Base-by-base conservation (phyloP, 2,888 invertebrate species). In the Chouioia cunea region DNA sequence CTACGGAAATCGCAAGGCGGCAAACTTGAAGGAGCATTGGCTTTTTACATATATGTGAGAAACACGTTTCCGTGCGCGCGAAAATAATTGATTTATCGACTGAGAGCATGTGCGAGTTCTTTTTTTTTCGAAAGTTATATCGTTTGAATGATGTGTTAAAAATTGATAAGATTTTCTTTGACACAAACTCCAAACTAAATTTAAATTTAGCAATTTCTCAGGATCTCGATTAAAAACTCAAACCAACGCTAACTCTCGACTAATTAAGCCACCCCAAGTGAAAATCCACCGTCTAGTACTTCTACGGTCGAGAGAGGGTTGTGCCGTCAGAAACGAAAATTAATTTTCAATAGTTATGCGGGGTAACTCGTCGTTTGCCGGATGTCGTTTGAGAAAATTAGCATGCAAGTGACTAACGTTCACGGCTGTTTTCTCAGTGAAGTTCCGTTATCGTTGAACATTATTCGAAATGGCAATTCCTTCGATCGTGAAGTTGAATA, bases 341-440 rank as follows among this genome's bases (percentile, higher is more conserved):
- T 59, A 70, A 70, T 53, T 64, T 69, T 59, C 64, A 54, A 64
- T 70, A 64, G 64, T 48, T 67, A n/a, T 48, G 10, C 6, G 36
- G n/a, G 22, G 43, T n/a, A 46, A 44, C 43, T 8, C 10, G 48
- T 3, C 10, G 18, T 6, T 10, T 66, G 23, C 70, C 70, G 70
- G 65, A 70, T 70, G 65, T 60, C 70, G 65, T 50, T 14, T 8
- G 10, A 53, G 53, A n/a, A 65, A 65, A 70, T 70, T 70, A 70
- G 65, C 50, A 65, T 64, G 70, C 60, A 60, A 59, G 65, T 70
- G 60, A 65, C 65, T 57, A 60, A 70, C 65, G 52, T 54, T 14
- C 57, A n/a, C 59, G 48, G 64, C 59, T 70, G 48, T 54, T 53
- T 48, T 65, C 56, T 48, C 65, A 57, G 60, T 65, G 16, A 12